phyloP scores from a whole-genome alignment of 2,797 vertebrate species.

The Sebastolobus altivelis region DNA sequence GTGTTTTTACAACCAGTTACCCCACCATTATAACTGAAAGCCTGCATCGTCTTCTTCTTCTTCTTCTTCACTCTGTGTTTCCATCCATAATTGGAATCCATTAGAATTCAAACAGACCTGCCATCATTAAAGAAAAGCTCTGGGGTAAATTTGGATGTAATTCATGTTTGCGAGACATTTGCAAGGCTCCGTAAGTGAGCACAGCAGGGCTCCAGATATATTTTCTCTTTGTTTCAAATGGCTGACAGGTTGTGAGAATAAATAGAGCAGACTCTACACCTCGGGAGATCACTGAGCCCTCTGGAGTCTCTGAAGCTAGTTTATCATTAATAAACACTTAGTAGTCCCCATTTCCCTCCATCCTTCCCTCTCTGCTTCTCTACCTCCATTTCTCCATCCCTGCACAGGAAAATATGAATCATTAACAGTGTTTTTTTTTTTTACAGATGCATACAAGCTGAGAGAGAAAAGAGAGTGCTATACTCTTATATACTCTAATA shows the following conservation, averaged over 20 bases:
- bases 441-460: slow-evolving; percentile 32
- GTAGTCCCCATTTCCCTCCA: slow-evolving; percentile 57
- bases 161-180: slow-evolving; percentile 64
- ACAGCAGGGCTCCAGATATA: slow-evolving; percentile 65
- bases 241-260: slow-evolving; percentile 71
- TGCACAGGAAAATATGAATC: slow-evolving; percentile 52
- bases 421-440: slow-evolving; percentile 47
- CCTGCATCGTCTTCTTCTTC: slow-evolving; percentile 6
- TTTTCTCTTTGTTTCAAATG: slow-evolving; percentile 65
- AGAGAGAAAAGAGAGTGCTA: slow-evolving; percentile 1
- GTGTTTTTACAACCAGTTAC: slow-evolving; percentile 7
- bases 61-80: slow-evolving; percentile 23
- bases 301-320: slow-evolving; percentile 68
- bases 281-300: slow-evolving; percentile 70
- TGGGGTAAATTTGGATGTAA: slow-evolving; percentile 60
- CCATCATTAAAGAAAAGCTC: slow-evolving; percentile 58
- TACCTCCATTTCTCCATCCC: slow-evolving; percentile 38
- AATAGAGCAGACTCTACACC: slow-evolving; percentile 68
- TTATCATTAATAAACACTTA: slow-evolving; percentile 82
- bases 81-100: slow-evolving; percentile 41
- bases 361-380: slow-evolving; percentile 34
- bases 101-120: slow-evolving; percentile 53
- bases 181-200: slow-evolving; percentile 59
- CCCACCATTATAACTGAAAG: background rate
- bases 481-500: background rate